A percentile compares a stretch with the other conserved stretches of the same genome.
Conservation (phyloP, 2,797 vertebrate genomes). For the Propithecus perrieri region DNA sequence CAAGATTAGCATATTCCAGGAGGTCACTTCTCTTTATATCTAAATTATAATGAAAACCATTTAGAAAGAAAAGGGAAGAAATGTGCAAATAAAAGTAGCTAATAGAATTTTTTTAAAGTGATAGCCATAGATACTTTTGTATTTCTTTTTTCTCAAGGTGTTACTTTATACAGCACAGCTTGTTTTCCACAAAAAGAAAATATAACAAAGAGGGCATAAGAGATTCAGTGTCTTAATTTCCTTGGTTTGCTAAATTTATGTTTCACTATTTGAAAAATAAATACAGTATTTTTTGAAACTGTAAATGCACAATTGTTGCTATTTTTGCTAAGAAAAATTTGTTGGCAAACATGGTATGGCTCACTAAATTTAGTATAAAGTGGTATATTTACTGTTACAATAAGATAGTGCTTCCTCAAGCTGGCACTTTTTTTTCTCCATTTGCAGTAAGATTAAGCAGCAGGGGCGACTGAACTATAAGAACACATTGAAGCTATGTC, state of each 20-base stretch:
- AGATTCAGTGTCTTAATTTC: slow-evolving; percentile 10
- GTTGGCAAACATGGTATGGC: neutral
- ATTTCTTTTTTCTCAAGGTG: neutral
- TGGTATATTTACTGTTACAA: neutral
- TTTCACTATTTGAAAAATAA: slow-evolving; percentile 1
- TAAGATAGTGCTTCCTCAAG: neutral
- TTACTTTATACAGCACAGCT: neutral
- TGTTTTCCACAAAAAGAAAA: slow-evolving; percentile 49
- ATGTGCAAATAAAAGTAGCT: neutral
- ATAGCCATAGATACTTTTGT: neutral
- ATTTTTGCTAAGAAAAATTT: slow-evolving; percentile 42
- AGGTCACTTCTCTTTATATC: slow-evolving; percentile 2
- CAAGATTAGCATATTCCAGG: neutral
- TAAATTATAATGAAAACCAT: slow-evolving; percentile 44
- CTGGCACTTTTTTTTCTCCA: neutral
- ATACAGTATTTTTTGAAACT: neutral
- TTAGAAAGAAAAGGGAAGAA: slow-evolving; percentile 23
- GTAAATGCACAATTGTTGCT: neutral
- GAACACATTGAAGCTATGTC: neutral
- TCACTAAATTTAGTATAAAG: neutral
- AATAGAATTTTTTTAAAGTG: slow-evolving; percentile 22
- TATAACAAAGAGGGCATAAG: neutral
- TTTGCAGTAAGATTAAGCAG: neutral
- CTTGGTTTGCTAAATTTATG: slow-evolving; percentile 35
- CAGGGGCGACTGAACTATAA: neutral